Base-by-base conservation (phyloP, 2,888 invertebrate genomes). In the Hirudinaria manillensis region DNA sequence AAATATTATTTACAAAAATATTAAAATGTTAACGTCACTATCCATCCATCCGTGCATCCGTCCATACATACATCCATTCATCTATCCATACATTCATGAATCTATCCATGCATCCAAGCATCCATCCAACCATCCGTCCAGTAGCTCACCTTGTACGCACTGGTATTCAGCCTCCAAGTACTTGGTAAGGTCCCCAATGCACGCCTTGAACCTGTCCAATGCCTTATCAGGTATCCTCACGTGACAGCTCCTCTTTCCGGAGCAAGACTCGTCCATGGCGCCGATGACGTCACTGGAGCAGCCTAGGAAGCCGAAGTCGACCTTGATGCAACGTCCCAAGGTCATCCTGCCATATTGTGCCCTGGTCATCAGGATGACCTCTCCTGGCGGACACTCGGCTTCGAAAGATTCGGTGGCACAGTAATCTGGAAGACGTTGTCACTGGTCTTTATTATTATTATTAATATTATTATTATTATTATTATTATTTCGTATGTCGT, bases 291-390 rank as follows among this genome's bases (percentile, higher is more conserved):
- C 36, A n/a, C 36, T 68, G 36, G 32, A 68, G 36, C 68, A 68
- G 10, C 68, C 68, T 29, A 68, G 68, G 36, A 68, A 68, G 6
- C 68, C 68, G 27, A 68, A 68, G 32, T 68, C 68, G 29, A 68
- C 36, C n/a, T 29, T 68, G 29, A 68, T 68, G 68, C 68, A 68
- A 10, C 68, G 68, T 16, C 68, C 68, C 34, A 68, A n/a, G n/a
- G n/a, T 68, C 68, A 68, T 76, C 34, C 76, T 74, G n/a, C 75
- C 75, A 73, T 72, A 77, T 56, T 45, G 72, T 38, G 77, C 75
- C 56, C 27, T 24, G 0, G 36, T 45, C 65, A 75, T 72, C 27
- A 72, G 27, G 51, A 75, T 36, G 53, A 72, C 70, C 24, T 34
- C 65, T n/a, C 65, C 56, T 21, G n/a, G 7, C 0, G 55, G 55